Base-by-base conservation (phyloP, 2,797 vertebrate species). In the Enteromius radiatus region DNA sequence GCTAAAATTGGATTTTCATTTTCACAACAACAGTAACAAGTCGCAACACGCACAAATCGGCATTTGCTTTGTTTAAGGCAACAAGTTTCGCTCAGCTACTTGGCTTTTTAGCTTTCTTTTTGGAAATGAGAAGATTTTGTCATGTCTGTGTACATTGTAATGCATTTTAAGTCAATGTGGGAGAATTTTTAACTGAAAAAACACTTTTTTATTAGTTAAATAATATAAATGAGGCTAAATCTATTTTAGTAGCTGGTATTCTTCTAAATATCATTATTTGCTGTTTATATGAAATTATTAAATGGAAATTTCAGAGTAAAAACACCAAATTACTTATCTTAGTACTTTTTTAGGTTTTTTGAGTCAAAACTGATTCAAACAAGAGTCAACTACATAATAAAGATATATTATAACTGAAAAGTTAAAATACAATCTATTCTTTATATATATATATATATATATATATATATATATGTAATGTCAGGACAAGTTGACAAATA, bases 1-100 rank as follows among this genome's bases (percentile, higher is more conserved):
- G 87, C 89, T 86, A 92, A 87, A 93, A 91, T 88, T 91, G 88
- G 89, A 88, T 91, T 90, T 92, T 94, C 93, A 94, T 95, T 94
- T 94, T 94, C 92, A 87, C 92, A 81, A 80, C 84, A 91, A 87
- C 87, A 85, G 87, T 85, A 89, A 86, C 92, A 85, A 90, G 94
- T 89, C 88, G 88, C 63, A 70, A 89, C 93, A 91, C 76, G 91
- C 87, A 88, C 80, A 11, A 76, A 64, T 59, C 36, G 61, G 68
- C 64, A 83, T 81, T 78, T 59, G 69, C 41, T 56, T 81, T 79
- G 78, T 76, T 80, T 47, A 43, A 77, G 83, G 69, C 65, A 79
- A 76, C 54, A 85, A 59, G 38, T 81, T 83, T 59, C 5, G 31
- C 68, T 49, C 3, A 1, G 14, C 26, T 47, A 7, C 49, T 45